Base-by-base conservation (phyloP, 2,797 vertebrate genomes). In the Channa striata region DNA sequence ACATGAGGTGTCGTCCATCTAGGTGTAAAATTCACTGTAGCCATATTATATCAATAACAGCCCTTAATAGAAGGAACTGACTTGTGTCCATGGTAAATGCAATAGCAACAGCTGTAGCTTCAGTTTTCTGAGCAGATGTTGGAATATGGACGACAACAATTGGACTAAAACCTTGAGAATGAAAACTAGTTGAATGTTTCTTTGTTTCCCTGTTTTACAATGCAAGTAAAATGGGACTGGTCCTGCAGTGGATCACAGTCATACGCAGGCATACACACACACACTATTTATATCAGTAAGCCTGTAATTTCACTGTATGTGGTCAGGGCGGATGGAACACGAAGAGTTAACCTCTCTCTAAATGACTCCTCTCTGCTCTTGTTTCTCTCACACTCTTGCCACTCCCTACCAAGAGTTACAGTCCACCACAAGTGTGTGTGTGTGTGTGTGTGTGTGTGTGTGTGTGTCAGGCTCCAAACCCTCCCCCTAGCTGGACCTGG, bases 321-420 rank as follows among this genome's bases (percentile, higher is more conserved):
- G 72, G 74, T 65, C 72, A 74, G 54, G 46, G 57, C 49, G 60
- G 73, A 72, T 7, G 78, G 82, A 61, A 25, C 43, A 52, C 19
- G 25, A 89, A 71, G 75, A 70, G 89, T 90, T 87, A 86, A 83
- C 10, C 14, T 54, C n/a, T 61, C 63, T 65, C 42, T 12, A 51
- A 47, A 61, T 1, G 58, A 16, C 30, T 81, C 47, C 59, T 73
- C 68, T 81, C 61, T 47, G 61, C 69, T 78, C 81, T 86, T 81
- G 47, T 77, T 87, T 83, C 84, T 83, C 81, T 84, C 80, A 83
- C 74, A 80, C 76, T 81, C 62, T 77, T 49, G 76, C 90, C 83
- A 84, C 88, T 88, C 84, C 84, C 87, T 76, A 75, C 68, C 80
- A 76, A 60, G 74, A 86, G 34, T 64, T 74, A 69, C 67, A 78